Evolutionary conservation across 2,888 invertebrate species (phyloP), one percentile per base, ranked within the genome.

Genomic region (Lumbricus terrestris): DNA sequence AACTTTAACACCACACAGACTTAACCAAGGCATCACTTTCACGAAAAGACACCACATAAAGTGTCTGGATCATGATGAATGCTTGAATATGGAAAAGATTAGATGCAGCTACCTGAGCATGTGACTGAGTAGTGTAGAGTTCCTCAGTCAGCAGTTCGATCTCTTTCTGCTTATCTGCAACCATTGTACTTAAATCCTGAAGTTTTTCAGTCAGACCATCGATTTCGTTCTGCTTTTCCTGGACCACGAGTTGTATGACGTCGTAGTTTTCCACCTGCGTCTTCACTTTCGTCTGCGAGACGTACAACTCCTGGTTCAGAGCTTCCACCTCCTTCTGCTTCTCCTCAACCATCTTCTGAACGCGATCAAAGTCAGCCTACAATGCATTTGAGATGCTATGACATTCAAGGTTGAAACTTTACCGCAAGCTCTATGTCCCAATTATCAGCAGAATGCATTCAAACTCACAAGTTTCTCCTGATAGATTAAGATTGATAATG

Each of bases 351-450:
- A 95, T 95, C 29, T 92, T 92, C 92, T 95, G 95, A 29, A 95
- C 94, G 2, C 93, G 93, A 91, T 95, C 95, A 93, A 94, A 95
- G 92, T 95, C 95, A 89, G 95, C 94, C 91, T 95, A 94, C 1
- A 95, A 93, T 92, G 94, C 94, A 92, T n/a, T 47, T n/a, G 13
- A 69, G n/a, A 29, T n/a, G 69, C 69, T 1, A 69, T 54, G 29
- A 82, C 92, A 92, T 88, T 35, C 54, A 88, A 88, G 34, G 42
- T n/a, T 69, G 6, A 69, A 69, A 69, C 69, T 20, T 23, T 23
- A 47, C 20, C 47, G 8, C 54, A 29, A 23, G 54, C 5, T 54
- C 54, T n/a, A 69, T n/a, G n/a, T 69, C 29, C 69, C 6, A 29
- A 16, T 29, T 69, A n/a, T 69, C n/a, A 13, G n/a, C 69, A 69